These are phyloP conservation scores for Pilophorus perplexus DNA, from an alignment of 2,888 invertebrate genomes.

Conservation along the genomic window DNA sequence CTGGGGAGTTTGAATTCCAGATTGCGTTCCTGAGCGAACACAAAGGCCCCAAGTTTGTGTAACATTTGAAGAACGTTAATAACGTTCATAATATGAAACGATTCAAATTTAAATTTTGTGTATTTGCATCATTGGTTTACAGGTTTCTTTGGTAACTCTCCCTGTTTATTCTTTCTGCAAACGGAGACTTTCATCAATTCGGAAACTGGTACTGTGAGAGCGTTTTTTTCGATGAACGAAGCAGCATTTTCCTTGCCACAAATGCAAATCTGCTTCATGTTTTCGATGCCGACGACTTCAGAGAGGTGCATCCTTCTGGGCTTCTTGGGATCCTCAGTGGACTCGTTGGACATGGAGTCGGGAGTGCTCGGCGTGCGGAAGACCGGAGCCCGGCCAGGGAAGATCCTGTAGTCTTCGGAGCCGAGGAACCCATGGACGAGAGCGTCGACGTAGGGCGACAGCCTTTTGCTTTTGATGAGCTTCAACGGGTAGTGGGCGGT, in stretches of 20 bases:
- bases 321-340: too few species aligned
- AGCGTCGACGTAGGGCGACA: slow-evolving; percentile 33
- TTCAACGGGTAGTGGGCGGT: slow-evolving; percentile 37
- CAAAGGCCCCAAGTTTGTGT: too few species aligned
- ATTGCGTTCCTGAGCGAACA: too few species aligned
- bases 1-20: too few species aligned
- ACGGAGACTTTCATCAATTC: not conserved
- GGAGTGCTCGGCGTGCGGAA: too few species aligned
- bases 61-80: too few species aligned
- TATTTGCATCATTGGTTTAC: too few species aligned
- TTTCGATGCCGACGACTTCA: not conserved
- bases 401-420: slow-evolving; percentile 18
- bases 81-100: too few species aligned
- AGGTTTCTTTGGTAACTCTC: not conserved
- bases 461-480: slow-evolving; percentile 22
- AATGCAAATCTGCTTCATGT: not conserved
- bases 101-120: too few species aligned
- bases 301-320: too few species aligned
- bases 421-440: slow-evolving; percentile 22
- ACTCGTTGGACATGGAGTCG: too few species aligned
- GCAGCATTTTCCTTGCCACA: not conserved
- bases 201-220: not conserved
- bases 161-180: not conserved
- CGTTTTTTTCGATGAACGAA: not conserved
- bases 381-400: too few species aligned